Conservation (phyloP, 2,113 vertebrate species). For the Oncorhynchus gorbuscha region DNA sequence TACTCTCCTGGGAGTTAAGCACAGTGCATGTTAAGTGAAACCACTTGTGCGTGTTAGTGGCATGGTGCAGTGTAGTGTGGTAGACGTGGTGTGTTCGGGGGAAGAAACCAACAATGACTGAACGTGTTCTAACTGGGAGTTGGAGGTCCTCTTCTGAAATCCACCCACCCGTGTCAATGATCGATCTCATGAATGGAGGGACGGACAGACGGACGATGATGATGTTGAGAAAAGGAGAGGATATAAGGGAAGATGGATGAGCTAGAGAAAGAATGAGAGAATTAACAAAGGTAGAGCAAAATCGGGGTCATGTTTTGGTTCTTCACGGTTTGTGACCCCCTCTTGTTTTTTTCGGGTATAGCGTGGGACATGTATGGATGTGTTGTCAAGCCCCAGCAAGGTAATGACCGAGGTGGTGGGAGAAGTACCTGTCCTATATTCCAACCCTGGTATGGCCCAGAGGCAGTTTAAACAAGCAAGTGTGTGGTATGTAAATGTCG, state of each 20-base stretch:
- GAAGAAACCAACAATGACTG: background rate
- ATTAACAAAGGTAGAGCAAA: background rate
- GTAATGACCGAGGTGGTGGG: constrained; percentile 53
- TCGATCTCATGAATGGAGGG: constrained; percentile 56
- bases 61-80: background rate
- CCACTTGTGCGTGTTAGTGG: constrained; percentile 44
- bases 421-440: constrained; percentile 65
- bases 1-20: constrained; percentile 51
- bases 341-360: constrained; percentile 19
- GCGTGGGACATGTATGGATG: constrained; percentile 61
- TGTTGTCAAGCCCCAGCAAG: constrained; percentile 61
- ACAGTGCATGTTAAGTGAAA: constrained; percentile 69
- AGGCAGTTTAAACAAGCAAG: constrained; percentile 60
- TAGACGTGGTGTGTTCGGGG: background rate
- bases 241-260: constrained; percentile 16
- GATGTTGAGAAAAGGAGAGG: no score
- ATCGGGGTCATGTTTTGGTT: constrained; percentile 41
- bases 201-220: no score
- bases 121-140: no score
- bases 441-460: constrained; percentile 61
- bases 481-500: constrained; percentile 73
- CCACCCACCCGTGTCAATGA: constrained; percentile 59
- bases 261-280: constrained; percentile 19
- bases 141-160: constrained; percentile 36
- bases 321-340: constrained; percentile 47